Conservation (phyloP, 2,113 vertebrate species). For the Edolisoma coerulescens region DNA sequence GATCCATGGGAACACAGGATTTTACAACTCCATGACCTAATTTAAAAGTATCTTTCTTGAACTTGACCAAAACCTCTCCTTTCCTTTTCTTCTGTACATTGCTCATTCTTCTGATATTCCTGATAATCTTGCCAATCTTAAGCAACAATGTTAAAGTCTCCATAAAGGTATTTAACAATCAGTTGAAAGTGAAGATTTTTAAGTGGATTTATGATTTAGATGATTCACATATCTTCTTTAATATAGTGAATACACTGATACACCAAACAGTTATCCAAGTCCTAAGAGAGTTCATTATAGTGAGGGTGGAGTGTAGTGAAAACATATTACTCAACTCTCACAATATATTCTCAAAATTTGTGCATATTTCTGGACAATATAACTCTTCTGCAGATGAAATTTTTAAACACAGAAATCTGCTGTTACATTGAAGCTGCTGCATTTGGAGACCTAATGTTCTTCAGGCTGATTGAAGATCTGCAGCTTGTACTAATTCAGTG, state of each 20-base stretch:
- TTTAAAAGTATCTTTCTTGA: background rate
- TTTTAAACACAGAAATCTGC: background rate
- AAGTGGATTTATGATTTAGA: background rate
- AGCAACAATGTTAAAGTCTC: background rate
- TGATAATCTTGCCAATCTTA: background rate
- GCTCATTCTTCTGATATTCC: background rate
- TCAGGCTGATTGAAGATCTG: background rate
- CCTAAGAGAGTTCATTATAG: background rate
- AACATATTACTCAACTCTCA: background rate
- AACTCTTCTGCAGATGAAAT: background rate
- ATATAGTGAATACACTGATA: background rate
- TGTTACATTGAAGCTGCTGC: background rate
- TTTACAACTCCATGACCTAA: background rate
- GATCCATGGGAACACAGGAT: fast-evolving
- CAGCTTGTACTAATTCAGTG: background rate
- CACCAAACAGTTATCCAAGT: background rate
- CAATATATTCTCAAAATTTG: background rate
- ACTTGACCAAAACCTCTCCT: background rate
- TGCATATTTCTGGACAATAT: background rate
- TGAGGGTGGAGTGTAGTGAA: background rate
- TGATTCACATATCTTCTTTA: background rate
- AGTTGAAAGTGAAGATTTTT: background rate
- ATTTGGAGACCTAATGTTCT: background rate
- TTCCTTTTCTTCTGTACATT: background rate
- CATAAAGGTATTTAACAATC: background rate